Percentiles rank a stretch among this genome's conserved stretches.
Evolutionary conservation across 2,797 vertebrate species (phyloP).

Genomic region (Macropus fuliginosus): DNA sequence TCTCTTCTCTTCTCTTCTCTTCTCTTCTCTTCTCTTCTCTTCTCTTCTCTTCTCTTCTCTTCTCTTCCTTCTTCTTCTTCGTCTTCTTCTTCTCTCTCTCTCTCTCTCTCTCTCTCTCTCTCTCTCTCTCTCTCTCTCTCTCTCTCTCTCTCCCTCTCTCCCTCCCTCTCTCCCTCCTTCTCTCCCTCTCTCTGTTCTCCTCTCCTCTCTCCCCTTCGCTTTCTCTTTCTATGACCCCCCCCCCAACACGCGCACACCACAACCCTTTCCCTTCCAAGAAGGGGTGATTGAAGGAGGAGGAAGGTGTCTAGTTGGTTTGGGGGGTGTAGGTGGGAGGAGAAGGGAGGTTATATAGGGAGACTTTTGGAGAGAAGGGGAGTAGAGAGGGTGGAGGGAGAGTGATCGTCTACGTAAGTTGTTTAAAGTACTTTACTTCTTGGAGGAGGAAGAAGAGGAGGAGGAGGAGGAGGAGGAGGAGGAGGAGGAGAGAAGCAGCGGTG

Average conservation of each 20-base stretch:
- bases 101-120: neutral
- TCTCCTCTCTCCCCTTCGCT: slow-evolving; percentile 36
- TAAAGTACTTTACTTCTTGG: slow-evolving; percentile 37
- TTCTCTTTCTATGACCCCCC: slow-evolving; percentile 15
- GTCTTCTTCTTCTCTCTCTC: slow-evolving; percentile 49
- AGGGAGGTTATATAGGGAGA: neutral
- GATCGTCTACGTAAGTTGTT: slow-evolving; percentile 74
- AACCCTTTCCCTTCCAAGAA: neutral
- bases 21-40: neutral
- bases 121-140: no score
- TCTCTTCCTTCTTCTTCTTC: slow-evolving; percentile 18
- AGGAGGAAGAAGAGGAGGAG: slow-evolving; percentile 66
- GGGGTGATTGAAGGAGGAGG: slow-evolving; percentile 53
- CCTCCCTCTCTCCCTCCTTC: neutral
- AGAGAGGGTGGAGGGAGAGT: slow-evolving; percentile 85
- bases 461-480: slow-evolving; percentile 1
- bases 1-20: neutral
- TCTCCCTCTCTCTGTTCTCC: slow-evolving; percentile 23
- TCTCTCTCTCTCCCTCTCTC: neutral
- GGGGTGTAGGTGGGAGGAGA: neutral
- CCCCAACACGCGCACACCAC: neutral
- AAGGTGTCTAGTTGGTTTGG: slow-evolving; percentile 64
- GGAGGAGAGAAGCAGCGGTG: slow-evolving; percentile 73
- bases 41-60: neutral
- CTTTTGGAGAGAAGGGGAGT: neutral